Conservation (phyloP, 2,113 vertebrate species). For the Gambusia holbrooki region DNA sequence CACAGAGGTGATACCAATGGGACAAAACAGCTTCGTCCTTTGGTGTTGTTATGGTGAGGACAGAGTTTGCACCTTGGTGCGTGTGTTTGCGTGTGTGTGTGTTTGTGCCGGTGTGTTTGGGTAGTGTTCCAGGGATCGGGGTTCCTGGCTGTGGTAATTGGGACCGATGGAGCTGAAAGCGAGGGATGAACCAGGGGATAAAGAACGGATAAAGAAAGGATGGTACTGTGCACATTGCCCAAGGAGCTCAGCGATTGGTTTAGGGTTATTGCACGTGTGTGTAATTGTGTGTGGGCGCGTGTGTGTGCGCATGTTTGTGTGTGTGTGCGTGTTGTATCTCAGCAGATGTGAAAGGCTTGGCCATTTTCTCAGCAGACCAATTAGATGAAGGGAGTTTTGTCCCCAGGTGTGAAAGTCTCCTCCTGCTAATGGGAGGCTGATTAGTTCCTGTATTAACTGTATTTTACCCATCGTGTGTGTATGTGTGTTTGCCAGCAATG, state of each 20-base stretch:
- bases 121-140: conserved; percentile 63
- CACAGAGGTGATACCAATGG: conserved; percentile 25
- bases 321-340: conserved; percentile 35
- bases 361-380: conserved; percentile 77
- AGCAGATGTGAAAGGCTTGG: conserved; percentile 70
- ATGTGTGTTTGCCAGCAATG: not conserved
- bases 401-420: conserved; percentile 71
- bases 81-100: conserved; percentile 15
- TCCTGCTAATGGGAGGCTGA: conserved; percentile 71
- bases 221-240: conserved; percentile 68
- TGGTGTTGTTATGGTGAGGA: conserved; percentile 46
- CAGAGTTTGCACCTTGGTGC: conserved; percentile 2
- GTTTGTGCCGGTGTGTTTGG: conserved; percentile 24
- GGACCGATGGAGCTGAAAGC: conserved; percentile 77
- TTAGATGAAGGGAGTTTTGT: conserved; percentile 73
- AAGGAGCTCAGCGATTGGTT: conserved; percentile 74
- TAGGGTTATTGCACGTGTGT: conserved; percentile 37
- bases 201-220: conserved; percentile 68
- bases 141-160: conserved; percentile 75
- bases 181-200: conserved; percentile 73
- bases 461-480: conserved; percentile 34
- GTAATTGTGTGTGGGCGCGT: conserved; percentile 3
- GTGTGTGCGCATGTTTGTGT: not conserved
- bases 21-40: conserved; percentile 43
- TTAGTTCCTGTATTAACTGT: conserved; percentile 62